A percentile compares a stretch with the other conserved stretches of the same genome.
phyloP scores from a whole-genome alignment of 2,888 invertebrate species.

The Lasioglossum zephyrum region DNA sequence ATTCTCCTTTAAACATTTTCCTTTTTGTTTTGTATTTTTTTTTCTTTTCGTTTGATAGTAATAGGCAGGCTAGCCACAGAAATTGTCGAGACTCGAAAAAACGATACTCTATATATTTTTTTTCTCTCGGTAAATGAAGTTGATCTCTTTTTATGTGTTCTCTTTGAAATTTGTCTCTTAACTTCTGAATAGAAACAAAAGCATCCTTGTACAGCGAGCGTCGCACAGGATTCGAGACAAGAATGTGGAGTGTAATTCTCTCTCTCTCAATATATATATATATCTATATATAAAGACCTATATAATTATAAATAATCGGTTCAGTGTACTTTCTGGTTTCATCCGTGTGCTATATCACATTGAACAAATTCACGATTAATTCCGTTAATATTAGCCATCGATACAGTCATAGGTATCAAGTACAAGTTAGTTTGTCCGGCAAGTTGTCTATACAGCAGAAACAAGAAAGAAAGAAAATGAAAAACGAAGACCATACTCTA shows the following conservation, averaged over 20 bases:
- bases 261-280: conserved; percentile 7
- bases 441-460: conserved; percentile 23
- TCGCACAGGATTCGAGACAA: conserved; percentile 24
- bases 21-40: no score
- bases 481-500: conserved; percentile 25
- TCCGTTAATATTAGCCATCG: conserved; percentile 32
- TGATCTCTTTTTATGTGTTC: neutral
- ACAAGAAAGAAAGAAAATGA: conserved; percentile 7
- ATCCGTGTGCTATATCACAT: conserved; percentile 38
- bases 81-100: neutral
- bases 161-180: conserved; percentile 1
- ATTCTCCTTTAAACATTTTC: neutral
- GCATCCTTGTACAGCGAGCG: conserved; percentile 25
- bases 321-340: conserved; percentile 24
- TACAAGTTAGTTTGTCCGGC: conserved; percentile 33
- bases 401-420: conserved; percentile 37
- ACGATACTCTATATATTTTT: neutral
- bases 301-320: conserved; percentile 35
- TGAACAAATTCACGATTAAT: conserved; percentile 42
- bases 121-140: neutral
- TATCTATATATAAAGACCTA: conserved; percentile 29
- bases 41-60: neutral
- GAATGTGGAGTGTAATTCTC: conserved; percentile 11
- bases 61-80: conserved; percentile 6
- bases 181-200: conserved; percentile 6